phyloP scores from a whole-genome alignment of 2,113 vertebrate species.

The Tricholaema leucomelas region DNA sequence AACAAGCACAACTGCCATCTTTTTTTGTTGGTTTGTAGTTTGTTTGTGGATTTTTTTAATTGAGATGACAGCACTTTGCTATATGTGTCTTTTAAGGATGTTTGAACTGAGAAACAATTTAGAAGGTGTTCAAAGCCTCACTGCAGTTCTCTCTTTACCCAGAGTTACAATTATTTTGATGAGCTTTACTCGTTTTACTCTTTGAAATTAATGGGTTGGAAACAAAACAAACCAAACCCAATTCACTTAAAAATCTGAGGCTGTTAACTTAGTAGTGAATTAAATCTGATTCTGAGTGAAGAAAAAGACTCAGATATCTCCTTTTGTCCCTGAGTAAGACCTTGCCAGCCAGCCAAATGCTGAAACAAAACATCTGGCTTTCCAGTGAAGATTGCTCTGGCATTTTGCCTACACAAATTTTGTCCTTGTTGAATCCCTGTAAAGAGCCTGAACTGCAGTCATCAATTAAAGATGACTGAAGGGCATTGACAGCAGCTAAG shows the following conservation, averaged over 20 bases:
- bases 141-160: background rate
- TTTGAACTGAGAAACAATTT: background rate
- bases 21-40: background rate
- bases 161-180: constrained; percentile 5
- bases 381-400: constrained; percentile 33
- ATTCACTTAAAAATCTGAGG: background rate
- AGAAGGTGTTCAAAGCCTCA: background rate
- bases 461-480: constrained; percentile 65
- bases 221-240: background rate
- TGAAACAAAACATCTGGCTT: constrained; percentile 43
- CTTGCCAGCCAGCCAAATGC: background rate
- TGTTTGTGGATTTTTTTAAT: background rate
- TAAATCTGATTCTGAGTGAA: background rate
- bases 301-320: background rate
- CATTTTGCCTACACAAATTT: constrained; percentile 7
- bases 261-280: background rate
- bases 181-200: constrained; percentile 5
- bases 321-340: background rate
- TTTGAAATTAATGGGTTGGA: background rate
- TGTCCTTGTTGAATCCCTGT: constrained; percentile 47
- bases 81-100: background rate
- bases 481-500: constrained; percentile 44
- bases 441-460: constrained; percentile 50
- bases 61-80: background rate
- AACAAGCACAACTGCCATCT: background rate